Conservation (phyloP, 2,113 vertebrate genomes). For the Platycercus adscitus region DNA sequence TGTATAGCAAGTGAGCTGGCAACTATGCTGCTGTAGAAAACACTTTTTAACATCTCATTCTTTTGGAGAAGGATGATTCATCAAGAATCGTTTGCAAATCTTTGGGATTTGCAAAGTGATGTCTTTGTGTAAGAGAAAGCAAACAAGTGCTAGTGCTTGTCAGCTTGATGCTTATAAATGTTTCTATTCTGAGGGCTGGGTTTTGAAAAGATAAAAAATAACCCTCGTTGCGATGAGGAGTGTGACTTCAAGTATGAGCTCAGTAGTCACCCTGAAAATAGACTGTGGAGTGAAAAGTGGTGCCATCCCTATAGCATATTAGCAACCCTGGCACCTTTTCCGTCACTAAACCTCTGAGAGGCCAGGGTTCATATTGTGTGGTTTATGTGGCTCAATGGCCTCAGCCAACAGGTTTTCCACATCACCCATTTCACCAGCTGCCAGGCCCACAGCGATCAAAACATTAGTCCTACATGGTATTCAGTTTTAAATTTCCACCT, state of each 20-base stretch:
- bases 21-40: not conserved
- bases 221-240: not conserved
- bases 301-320: not conserved
- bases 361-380: not conserved
- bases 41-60: not conserved
- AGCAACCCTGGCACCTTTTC: not conserved
- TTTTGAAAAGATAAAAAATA: not conserved
- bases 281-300: not conserved
- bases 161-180: not conserved
- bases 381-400: accelerated
- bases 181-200: not conserved
- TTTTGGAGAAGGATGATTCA: not conserved
- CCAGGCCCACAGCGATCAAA: not conserved
- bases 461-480: not conserved
- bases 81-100: not conserved
- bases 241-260: not conserved
- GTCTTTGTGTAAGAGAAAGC: not conserved
- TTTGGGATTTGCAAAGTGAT: not conserved
- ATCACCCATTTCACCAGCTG: not conserved
- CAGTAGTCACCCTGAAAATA: not conserved
- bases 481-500: not conserved
- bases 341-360: not conserved
- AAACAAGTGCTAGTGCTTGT: not conserved
- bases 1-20: not conserved
- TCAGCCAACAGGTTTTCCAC: not conserved